phyloP scores from a whole-genome alignment of 2,888 invertebrate genomes.

The Noctua pronuba region DNA sequence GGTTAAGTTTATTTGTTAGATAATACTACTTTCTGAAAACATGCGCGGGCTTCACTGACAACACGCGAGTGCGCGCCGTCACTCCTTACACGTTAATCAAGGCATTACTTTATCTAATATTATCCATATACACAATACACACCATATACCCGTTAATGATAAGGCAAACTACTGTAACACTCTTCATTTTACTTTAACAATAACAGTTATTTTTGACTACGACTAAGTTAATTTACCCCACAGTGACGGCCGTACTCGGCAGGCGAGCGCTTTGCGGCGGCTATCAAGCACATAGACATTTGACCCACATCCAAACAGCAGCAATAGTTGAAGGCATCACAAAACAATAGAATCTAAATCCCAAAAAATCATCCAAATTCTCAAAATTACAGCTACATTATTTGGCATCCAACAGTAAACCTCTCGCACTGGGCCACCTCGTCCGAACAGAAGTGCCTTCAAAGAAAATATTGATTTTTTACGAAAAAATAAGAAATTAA shows the following conservation, averaged over 20 bases:
- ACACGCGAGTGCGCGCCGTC: slow-evolving; percentile 78
- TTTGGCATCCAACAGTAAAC: slow-evolving; percentile 85
- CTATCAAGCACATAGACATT: slow-evolving; percentile 94
- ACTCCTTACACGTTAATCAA: slow-evolving; percentile 49
- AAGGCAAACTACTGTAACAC: slow-evolving; percentile 64
- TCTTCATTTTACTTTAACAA: slow-evolving; percentile 46
- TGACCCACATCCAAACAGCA: slow-evolving; percentile 92
- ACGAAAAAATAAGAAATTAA: slow-evolving; percentile 92
- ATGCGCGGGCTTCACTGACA: slow-evolving; percentile 79
- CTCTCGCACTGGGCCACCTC: slow-evolving; percentile 96
- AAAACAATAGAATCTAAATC: slow-evolving; percentile 84
- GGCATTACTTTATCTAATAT: slow-evolving; percentile 61
- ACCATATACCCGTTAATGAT: slow-evolving; percentile 67
- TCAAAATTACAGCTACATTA: slow-evolving; percentile 72
- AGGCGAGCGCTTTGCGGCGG: slow-evolving; percentile 86
- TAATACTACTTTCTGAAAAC: slow-evolving; percentile 84
- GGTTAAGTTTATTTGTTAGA: slow-evolving; percentile 89
- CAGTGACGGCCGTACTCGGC: slow-evolving; percentile 77
- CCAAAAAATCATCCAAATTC: slow-evolving; percentile 70
- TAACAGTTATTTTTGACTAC: slow-evolving; percentile 54
- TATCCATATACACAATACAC: slow-evolving; percentile 62
- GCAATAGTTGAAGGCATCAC: slow-evolving; percentile 95
- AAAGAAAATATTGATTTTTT: slow-evolving; percentile 94
- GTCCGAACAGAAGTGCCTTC: slow-evolving; percentile 99
- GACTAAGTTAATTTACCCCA: slow-evolving; percentile 67